Percentiles rank a stretch among this genome's conserved stretches.
Evolutionary conservation across 1,140 invertebrate genomes (phyloP).

Genomic region (Eueides isabella): DNA sequence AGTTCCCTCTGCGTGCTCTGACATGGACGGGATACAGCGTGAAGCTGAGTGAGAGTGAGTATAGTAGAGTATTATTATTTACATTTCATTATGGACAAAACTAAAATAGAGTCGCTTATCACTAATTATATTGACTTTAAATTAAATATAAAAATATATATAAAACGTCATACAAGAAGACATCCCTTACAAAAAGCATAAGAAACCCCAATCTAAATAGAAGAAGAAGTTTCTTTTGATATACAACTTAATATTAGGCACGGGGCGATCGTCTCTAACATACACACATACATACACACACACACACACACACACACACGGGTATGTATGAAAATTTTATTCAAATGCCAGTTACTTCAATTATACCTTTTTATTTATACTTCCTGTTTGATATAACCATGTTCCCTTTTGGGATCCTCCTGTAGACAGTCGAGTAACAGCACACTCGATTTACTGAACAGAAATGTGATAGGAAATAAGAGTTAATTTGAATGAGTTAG

Average conservation of each 20-base stretch:
- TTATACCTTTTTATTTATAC: constrained; percentile 6
- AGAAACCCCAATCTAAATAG: neutral
- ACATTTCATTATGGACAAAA: neutral
- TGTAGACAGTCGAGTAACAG: neutral
- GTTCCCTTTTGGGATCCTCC: neutral
- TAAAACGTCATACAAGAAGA: no score
- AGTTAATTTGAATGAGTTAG: no score
- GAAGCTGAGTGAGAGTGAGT: no score
- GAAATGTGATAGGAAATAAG: no score
- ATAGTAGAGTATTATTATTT: no score
- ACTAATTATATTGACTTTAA: no score
- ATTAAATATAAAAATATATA: neutral
- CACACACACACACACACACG: neutral
- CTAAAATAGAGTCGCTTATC: neutral
- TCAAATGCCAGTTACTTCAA: constrained; percentile 12
- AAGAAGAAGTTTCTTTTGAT: constrained; percentile 8
- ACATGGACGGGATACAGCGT: no score
- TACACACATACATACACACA: neutral
- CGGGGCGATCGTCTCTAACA: neutral
- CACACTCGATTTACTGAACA: constrained; percentile 34
- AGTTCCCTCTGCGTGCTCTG: no score
- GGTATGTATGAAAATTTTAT: neutral
- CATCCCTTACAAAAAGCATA: neutral
- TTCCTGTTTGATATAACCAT: constrained; percentile 3
- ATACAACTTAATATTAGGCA: constrained; percentile 4